Base-by-base conservation (phyloP, 2,888 invertebrate genomes). In the Dioctria rufipes region DNA sequence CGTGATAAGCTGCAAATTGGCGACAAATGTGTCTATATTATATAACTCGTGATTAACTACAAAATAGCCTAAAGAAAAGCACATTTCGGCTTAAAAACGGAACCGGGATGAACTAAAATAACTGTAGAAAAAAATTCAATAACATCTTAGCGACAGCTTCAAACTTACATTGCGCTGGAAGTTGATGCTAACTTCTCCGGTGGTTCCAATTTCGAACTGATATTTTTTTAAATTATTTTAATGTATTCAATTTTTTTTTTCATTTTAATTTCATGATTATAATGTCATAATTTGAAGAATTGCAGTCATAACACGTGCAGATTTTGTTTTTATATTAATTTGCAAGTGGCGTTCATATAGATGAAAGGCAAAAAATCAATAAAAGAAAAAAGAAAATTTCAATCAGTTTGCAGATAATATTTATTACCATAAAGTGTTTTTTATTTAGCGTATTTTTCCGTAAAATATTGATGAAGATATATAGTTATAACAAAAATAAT, bases 191-290 rank as follows among this genome's bases (percentile, higher is more conserved):
- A 84, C 84, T 86, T 85, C 85, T 86, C 85, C 82, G 85, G 85
- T 84, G 84, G 84, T 85, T 86, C 86, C 86, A 86, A 85, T 85
- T 86, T 86, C 83, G 86, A 86, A 85, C 86, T 86, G 83, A 80
- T 25, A 25, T 25, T 25, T 25, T 25, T 25, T 25, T 25, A 25
- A 2, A 61, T 80, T 77, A 73, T 82, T 82, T 79, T 80, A 25
- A 25, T 1, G 65, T 80, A 78, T 80, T 80, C 46, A 65, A 79
- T 67, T 80, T 65, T 58, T 51, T 66, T 60, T 73, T 78, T 81
- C 54, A 40, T 66, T 49, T 25, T 5, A 60, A 69, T 66, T 49
- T 82, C 69, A 78, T 81, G 80, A 80, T 81, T 51, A 66, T 78
- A 49, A 42, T 51, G 39, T 54, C 49, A 66, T 78, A 71, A 51